phyloP scores from a whole-genome alignment of 2,888 invertebrate genomes.

The Fissipunctia ypsillon region DNA sequence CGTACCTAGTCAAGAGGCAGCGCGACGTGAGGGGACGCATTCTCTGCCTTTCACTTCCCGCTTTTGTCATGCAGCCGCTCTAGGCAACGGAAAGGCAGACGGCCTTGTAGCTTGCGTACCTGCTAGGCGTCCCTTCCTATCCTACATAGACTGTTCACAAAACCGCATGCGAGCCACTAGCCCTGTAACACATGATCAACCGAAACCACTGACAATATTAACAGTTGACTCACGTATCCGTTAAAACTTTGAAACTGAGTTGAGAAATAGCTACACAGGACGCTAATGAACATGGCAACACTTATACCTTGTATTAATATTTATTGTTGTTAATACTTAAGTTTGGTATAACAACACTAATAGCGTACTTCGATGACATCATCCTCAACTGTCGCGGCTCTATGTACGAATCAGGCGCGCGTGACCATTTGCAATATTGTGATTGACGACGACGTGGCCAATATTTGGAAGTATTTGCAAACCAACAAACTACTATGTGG shows the following conservation, averaged over 20 bases:
- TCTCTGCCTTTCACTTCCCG: conserved; percentile 91
- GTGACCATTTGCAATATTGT: conserved; percentile 61
- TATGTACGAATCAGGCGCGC: conserved; percentile 58
- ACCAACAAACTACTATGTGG: conserved; percentile 27
- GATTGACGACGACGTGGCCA: conserved; percentile 55
- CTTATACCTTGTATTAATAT: conserved; percentile 35
- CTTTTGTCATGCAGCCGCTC: conserved; percentile 88
- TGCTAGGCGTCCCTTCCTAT: conserved; percentile 86
- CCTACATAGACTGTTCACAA: conserved; percentile 72
- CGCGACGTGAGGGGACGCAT: conserved; percentile 86
- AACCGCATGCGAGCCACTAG: conserved; percentile 44
- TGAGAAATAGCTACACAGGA: conserved; percentile 34
- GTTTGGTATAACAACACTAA: conserved; percentile 39
- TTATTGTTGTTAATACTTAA: conserved; percentile 38
- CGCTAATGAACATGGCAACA: conserved; percentile 42
- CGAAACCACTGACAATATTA: conserved; percentile 29
- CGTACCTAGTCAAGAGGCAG: conserved; percentile 74
- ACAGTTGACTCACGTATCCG: conserved; percentile 22
- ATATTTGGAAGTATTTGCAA: conserved; percentile 68
- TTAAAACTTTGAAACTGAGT: conserved; percentile 23
- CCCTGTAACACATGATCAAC: conserved; percentile 27
- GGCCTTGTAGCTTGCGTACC: conserved; percentile 87
- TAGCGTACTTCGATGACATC: conserved; percentile 72
- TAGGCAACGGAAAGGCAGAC: conserved; percentile 87
- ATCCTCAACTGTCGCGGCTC: conserved; percentile 59